These are phyloP conservation scores for Drosophila asahinai DNA, from an alignment of 1,140 invertebrate species.

Conservation along the genomic window DNA sequence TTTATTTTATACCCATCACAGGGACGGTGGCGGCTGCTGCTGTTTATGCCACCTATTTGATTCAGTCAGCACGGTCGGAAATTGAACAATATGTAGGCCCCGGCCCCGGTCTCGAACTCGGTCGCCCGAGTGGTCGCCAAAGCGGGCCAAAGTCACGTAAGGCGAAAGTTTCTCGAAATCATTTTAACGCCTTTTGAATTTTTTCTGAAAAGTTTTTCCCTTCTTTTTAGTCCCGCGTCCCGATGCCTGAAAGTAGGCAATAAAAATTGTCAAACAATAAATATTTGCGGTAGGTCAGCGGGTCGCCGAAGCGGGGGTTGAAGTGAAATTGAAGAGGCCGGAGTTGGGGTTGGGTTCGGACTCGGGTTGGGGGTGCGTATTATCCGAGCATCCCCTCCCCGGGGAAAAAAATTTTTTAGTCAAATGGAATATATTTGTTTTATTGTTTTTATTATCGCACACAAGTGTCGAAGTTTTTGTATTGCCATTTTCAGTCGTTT, in stretches of 20 bases:
- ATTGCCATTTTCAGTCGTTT: constrained; percentile 19
- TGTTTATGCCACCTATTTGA: constrained; percentile 74
- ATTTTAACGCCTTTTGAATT: constrained; percentile 82
- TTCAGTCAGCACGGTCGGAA: constrained; percentile 57
- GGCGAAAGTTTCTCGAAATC: constrained; percentile 75
- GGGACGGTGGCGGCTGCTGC: constrained; percentile 35
- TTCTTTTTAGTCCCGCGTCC: constrained; percentile 8
- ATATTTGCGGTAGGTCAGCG: constrained; percentile 69
- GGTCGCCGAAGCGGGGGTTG: constrained; percentile 6
- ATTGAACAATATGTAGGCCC: constrained; percentile 68
- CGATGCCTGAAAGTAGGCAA: constrained; percentile 72
- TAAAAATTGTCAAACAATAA: constrained; percentile 82
- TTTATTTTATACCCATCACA: constrained; percentile 73
- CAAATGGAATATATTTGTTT: constrained; percentile 49
- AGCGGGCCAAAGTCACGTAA: constrained; percentile 69
- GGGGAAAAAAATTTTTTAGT: constrained; percentile 31
- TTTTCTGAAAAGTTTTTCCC: constrained; percentile 60
- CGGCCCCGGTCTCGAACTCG: neutral
- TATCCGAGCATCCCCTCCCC: constrained; percentile 11
- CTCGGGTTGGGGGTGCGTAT: constrained; percentile 2
- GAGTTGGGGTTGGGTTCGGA: neutral
- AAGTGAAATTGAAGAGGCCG: constrained; percentile 8
- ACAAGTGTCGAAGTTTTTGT: constrained; percentile 40
- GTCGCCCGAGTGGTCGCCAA: constrained; percentile 19
- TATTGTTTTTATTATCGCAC: constrained; percentile 58